Percentiles rank a stretch among this genome's conserved stretches.
phyloP scores from a whole-genome alignment of 2,888 invertebrate genomes.

The Drosophila eohydei region DNA sequence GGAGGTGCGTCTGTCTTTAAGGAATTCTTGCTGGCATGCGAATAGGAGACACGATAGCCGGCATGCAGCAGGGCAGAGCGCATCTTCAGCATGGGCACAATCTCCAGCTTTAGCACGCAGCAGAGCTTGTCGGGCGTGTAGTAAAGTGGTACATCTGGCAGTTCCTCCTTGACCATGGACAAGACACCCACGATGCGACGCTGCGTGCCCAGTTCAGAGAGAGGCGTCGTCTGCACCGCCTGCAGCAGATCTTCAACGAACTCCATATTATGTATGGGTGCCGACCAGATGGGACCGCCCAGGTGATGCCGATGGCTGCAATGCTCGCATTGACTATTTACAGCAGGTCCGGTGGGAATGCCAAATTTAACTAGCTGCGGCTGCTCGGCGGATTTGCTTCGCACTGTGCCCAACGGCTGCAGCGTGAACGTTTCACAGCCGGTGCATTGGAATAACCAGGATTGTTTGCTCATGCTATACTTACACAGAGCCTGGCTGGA shows the following conservation, averaged over 20 bases:
- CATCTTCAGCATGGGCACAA: slow-evolving; percentile 88
- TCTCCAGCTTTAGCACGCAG: slow-evolving; percentile 89
- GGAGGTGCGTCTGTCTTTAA: slow-evolving; percentile 97
- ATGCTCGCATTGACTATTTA: slow-evolving; percentile 89
- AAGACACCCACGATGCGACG: slow-evolving; percentile 93
- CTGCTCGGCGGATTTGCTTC: slow-evolving; percentile 87
- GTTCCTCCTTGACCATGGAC: slow-evolving; percentile 92
- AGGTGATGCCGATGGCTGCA: slow-evolving; percentile 91
- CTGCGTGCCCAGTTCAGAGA: slow-evolving; percentile 87
- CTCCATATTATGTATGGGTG: slow-evolving; percentile 91
- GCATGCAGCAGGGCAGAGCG: slow-evolving; percentile 96
- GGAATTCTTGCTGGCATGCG: slow-evolving; percentile 94
- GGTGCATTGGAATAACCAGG: slow-evolving; percentile 94
- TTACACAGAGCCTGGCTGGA: slow-evolving; percentile 94
- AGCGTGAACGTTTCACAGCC: slow-evolving; percentile 94
- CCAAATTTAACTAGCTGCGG: slow-evolving; percentile 87
- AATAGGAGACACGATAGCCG: slow-evolving; percentile 95
- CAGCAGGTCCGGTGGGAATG: slow-evolving; percentile 89
- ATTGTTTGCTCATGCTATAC: slow-evolving; percentile 93
- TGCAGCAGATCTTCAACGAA: slow-evolving; percentile 91
- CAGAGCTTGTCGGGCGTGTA: slow-evolving; percentile 93
- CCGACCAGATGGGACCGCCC: slow-evolving; percentile 98
- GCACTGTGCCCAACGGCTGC: slow-evolving; percentile 89
- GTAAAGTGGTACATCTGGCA: slow-evolving; percentile 93
- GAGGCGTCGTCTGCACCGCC: slow-evolving; percentile 84